Percentiles rank a stretch among this genome's conserved stretches.
phyloP scores from a whole-genome alignment of 2,113 vertebrate genomes.

The Oxyura jamaicensis region DNA sequence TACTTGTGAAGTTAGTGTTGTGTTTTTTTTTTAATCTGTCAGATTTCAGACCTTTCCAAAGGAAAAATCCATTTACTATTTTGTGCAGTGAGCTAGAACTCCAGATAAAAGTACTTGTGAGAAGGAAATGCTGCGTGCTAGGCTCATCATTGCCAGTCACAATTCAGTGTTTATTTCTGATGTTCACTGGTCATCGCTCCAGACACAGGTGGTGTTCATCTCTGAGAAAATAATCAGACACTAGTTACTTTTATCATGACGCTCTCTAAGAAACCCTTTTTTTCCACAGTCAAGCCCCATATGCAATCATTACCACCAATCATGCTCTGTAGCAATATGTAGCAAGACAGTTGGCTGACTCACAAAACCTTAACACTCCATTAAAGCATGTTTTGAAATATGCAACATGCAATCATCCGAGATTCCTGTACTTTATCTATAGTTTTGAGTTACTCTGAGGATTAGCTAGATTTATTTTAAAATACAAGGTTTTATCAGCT shows the following conservation, averaged over 20 bases:
- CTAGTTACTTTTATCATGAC: neutral
- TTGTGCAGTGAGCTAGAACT: neutral
- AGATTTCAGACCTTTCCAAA: neutral
- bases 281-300: neutral
- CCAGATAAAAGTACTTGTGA: neutral
- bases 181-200: neutral
- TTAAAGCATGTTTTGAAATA: neutral
- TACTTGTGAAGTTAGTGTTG: neutral
- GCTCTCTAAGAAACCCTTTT: neutral
- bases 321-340: neutral
- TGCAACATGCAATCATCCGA: neutral
- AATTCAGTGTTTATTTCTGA: neutral
- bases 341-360: neutral
- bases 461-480: neutral
- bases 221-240: neutral
- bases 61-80: neutral
- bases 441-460: neutral
- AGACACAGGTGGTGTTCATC: neutral
- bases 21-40: neutral
- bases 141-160: neutral
- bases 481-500: neutral
- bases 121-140: neutral
- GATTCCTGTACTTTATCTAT: neutral
- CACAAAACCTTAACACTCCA: neutral
- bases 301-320: neutral